phyloP scores from a whole-genome alignment of 1,140 invertebrate species.

The Nephila pilipes region DNA sequence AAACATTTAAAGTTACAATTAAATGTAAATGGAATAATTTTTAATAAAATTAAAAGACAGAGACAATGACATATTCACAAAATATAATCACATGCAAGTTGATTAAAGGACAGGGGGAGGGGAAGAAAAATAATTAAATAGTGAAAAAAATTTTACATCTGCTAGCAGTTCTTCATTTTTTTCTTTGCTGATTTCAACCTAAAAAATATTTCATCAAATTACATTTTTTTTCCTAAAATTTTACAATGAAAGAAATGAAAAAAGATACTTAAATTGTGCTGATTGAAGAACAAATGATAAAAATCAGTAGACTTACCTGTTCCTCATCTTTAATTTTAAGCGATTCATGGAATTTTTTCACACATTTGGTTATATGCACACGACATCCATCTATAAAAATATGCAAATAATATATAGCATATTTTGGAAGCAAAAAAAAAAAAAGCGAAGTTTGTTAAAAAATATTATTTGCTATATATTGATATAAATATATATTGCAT shows the following conservation, averaged over 20 bases:
- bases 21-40: neutral
- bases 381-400: slow-evolving; percentile 80
- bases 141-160: slow-evolving; percentile 82
- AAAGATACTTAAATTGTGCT: too few species aligned
- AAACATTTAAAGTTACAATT: neutral
- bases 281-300: neutral
- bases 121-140: neutral
- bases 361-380: slow-evolving; percentile 81
- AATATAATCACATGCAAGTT: neutral
- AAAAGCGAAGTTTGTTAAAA: too few species aligned
- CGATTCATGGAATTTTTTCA: slow-evolving; percentile 24
- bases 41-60: neutral
- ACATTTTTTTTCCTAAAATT: neutral
- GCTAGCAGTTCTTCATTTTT: slow-evolving; percentile 88
- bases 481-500: too few species aligned
- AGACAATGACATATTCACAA: neutral
- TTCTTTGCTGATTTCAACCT: slow-evolving; percentile 82
- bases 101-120: neutral
- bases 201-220: neutral
- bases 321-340: neutral
- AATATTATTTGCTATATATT: too few species aligned
- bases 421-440: too few species aligned
- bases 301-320: slow-evolving; percentile 11
- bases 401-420: too few species aligned
- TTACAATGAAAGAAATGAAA: too few species aligned